A percentile compares a stretch with the other conserved stretches of the same genome.
phyloP scores from a whole-genome alignment of 2,113 vertebrate genomes.

The Glareola pratincola region DNA sequence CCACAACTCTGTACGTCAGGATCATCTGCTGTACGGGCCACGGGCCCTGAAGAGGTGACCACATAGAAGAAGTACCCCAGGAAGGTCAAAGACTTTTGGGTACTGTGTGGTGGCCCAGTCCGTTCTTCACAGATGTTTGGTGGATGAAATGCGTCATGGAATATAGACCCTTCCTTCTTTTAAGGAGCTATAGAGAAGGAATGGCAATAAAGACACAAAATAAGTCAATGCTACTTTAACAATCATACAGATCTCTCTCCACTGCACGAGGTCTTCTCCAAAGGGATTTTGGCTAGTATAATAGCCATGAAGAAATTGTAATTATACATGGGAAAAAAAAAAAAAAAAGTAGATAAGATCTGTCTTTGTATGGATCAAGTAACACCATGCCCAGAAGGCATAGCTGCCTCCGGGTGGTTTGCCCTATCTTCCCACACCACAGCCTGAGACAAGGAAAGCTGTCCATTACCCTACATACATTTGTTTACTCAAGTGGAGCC shows the following conservation, averaged over 20 bases:
- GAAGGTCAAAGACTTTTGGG: neutral
- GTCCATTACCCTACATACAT: neutral
- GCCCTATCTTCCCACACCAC: neutral
- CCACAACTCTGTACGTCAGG: neutral
- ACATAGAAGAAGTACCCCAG: fast-evolving
- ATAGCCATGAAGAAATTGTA: neutral
- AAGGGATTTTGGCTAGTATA: neutral
- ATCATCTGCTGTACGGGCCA: neutral
- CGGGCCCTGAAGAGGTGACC: neutral
- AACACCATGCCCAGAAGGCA: neutral
- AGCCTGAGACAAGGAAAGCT: neutral
- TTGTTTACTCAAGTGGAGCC: neutral
- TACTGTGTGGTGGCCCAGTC: neutral
- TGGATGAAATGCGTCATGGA: neutral
- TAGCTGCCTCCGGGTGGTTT: neutral
- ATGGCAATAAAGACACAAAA: neutral
- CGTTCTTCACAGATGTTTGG: neutral
- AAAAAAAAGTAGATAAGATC: neutral
- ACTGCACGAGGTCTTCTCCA: neutral
- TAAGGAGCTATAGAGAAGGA: neutral
- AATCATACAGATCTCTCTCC: neutral
- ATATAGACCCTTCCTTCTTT: neutral
- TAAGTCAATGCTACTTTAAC: neutral
- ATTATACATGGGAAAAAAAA: neutral
- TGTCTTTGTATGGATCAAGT: neutral